phyloP scores from a whole-genome alignment of 2,888 invertebrate species.

The Apodemia duryi region DNA sequence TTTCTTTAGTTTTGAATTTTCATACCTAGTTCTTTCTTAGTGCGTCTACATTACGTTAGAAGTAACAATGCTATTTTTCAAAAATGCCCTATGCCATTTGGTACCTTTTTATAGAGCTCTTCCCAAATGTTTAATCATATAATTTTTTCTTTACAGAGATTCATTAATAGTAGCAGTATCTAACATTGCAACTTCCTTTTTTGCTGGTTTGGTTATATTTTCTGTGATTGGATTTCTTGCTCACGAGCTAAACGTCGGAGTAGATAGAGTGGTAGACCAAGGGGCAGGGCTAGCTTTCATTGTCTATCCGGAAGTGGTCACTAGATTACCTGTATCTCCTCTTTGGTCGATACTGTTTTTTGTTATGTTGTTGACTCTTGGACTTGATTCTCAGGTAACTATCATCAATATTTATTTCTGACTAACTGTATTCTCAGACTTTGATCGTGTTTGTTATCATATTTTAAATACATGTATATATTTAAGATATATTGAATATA shows the following conservation, averaged over 20 bases:
- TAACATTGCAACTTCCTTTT: conserved; percentile 88
- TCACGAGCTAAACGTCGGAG: conserved; percentile 83
- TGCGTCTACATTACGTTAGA: too few relatives aligned
- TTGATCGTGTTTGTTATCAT: too few relatives aligned
- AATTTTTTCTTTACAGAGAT: conserved; percentile 72
- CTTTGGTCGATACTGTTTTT: conserved; percentile 91
- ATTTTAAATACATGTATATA: too few relatives aligned
- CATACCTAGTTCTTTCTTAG: too few relatives aligned
- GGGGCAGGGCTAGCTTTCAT: conserved; percentile 90
- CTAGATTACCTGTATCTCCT: conserved; percentile 87
- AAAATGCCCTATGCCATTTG: too few relatives aligned
- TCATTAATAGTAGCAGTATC: conserved; percentile 87
- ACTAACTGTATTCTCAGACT: too few relatives aligned
- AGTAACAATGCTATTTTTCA: neutral
- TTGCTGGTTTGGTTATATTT: conserved; percentile 89
- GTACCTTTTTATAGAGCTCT: neutral
- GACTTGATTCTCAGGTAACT: conserved; percentile 83
- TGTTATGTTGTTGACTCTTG: conserved; percentile 86
- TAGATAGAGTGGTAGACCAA: conserved; percentile 86
- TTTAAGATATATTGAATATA: too few relatives aligned
- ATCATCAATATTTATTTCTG: too few relatives aligned
- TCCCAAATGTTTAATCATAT: conserved; percentile 2
- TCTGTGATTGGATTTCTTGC: conserved; percentile 90
- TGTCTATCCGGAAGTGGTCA: conserved; percentile 91
- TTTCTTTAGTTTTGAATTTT: too few relatives aligned